Conservation (phyloP, 1,140 invertebrate species). For the Euwallacea similis region DNA sequence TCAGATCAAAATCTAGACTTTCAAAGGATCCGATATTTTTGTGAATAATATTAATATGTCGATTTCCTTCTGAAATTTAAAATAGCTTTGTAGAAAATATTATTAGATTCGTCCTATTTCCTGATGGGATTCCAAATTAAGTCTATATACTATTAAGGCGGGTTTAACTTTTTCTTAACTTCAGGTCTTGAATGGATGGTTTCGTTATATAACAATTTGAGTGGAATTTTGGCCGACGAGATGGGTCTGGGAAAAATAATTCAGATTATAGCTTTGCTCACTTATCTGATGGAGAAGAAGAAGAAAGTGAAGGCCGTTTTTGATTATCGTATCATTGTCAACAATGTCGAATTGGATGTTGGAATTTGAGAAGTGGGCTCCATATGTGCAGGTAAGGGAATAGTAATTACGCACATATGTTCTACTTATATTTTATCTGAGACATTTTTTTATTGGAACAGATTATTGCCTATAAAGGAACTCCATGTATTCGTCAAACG, state of each 20-base stretch:
- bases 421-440: too few species aligned
- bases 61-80: too few species aligned
- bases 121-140: too few species aligned
- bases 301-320: constrained; percentile 87
- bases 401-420: too few species aligned
- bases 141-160: neutral
- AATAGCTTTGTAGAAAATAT: neutral
- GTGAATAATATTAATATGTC: too few species aligned
- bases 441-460: constrained; percentile 50
- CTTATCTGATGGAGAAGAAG: constrained; percentile 97
- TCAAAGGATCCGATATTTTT: too few species aligned
- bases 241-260: constrained; percentile 98
- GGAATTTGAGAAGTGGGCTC: constrained; percentile 99
- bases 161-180: neutral
- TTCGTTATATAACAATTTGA: constrained; percentile 97
- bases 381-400: constrained; percentile 85
- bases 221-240: constrained; percentile 91
- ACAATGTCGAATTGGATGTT: constrained; percentile 99
- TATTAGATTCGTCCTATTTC: too few species aligned
- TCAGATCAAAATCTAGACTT: too few species aligned
- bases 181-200: constrained; percentile 91
- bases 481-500: constrained; percentile 83
- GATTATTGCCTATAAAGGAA: constrained; percentile 97
- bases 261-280: constrained; percentile 96
- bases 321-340: constrained; percentile 98